A percentile compares a stretch with the other conserved stretches of the same genome.
Evolutionary conservation across 2,888 invertebrate species (phyloP).

Genomic region (Tachina lurida): DNA sequence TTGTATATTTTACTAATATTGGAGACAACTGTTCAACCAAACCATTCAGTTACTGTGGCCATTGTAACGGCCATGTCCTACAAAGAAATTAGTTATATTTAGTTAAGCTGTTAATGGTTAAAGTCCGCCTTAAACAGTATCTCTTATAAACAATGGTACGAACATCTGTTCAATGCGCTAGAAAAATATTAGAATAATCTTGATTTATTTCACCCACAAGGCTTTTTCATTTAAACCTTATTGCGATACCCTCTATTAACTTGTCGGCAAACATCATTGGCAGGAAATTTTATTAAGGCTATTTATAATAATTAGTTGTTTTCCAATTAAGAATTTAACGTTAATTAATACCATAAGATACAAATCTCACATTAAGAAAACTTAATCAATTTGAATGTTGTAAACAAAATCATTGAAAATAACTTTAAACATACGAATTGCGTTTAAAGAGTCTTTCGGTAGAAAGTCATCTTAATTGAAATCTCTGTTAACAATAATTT

Average conservation of each 20-base stretch:
- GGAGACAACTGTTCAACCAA: no score
- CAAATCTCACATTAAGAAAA: constrained; percentile 16
- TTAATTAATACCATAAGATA: constrained; percentile 31
- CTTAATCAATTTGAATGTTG: constrained; percentile 30
- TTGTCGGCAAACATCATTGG: constrained; percentile 7
- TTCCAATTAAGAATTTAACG: not conserved
- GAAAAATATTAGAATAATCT: no score
- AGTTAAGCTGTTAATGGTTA: no score
- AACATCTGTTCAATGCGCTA: no score
- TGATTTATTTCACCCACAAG: no score
- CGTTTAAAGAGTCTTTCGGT: not conserved
- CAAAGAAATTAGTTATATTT: no score
- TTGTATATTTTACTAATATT: no score
- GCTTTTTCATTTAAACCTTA: no score
- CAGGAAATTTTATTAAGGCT: not conserved
- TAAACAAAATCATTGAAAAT: constrained; percentile 17
- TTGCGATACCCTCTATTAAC: not conserved
- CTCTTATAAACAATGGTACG: no score
- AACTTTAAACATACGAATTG: not conserved
- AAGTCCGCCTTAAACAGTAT: no score
- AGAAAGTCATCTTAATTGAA: constrained; percentile 33
- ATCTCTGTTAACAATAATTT: constrained; percentile 20
- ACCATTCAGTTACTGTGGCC: no score
- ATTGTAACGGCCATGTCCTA: no score
- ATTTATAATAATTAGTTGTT: constrained; percentile 46